Evolutionary conservation across 2,888 invertebrate species (phyloP), one percentile per base, ranked within the genome.

Genomic region (Drosophila anceps): DNA sequence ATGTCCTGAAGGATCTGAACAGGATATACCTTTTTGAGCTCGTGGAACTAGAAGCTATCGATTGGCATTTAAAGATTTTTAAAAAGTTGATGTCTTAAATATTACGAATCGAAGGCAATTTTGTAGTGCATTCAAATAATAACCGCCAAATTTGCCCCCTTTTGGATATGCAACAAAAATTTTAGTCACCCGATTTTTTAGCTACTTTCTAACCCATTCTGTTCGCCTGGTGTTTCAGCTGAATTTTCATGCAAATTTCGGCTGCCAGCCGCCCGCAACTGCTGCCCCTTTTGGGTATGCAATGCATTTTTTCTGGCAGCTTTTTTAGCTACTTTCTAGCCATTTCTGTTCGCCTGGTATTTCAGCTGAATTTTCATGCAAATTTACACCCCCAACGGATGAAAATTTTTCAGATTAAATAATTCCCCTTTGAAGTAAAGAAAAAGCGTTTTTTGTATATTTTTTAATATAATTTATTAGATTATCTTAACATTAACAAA

Each of bases 311-410:
- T 24, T 5, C 1, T 24, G 6, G 20, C 4, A 20, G 4, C 6
- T 7, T 27, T 46, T 15, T 27, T 46, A 46, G 44, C 27, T 46
- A 13, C 44, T 31, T 50, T 31, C 50, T 50, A 12, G 18, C 13
- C 31, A 50, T 33, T 50, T 50, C 50, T 50, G 50, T 1, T 50
- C 31, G 31, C 50, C 31, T 50, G 50, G 50, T 50, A 35, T 35
- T 51, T 51, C 9, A 24, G 20, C 20, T 4, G 20, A 1, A 24
- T 35, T 35, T 31, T 35, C 8, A 29, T 29, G 29, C 1, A 20
- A 44, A 44, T 44, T 13, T 24, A 12, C 6, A 2, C 3, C 13
- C 2, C 20, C 12, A 20, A 8, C 10, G 4, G n/a, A 5, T 18
- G 3, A n/a, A 6, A 7, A 48, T 18, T 50, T n/a, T 48, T 50